A percentile compares a stretch with the other conserved stretches of the same genome.
Conservation (phyloP, 1,140 invertebrate genomes). For the Glossosoma conforme region DNA sequence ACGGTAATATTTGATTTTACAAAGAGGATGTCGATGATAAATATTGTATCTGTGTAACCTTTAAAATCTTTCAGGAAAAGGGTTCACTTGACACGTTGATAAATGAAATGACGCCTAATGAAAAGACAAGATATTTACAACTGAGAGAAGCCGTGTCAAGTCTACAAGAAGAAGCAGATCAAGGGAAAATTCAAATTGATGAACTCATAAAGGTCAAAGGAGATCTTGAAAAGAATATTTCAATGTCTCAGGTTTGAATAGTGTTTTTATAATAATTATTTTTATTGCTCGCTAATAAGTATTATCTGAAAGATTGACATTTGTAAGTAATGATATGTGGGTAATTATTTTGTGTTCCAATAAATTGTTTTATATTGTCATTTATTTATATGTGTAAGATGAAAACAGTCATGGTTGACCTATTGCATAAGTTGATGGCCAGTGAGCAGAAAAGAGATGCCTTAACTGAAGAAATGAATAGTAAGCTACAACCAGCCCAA, state of each 20-base stretch:
- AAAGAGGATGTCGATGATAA: no score
- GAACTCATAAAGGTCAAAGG: conserved; percentile 58
- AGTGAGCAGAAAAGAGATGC: conserved; percentile 62
- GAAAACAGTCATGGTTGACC: conserved; percentile 68
- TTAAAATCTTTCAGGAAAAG: conserved; percentile 44
- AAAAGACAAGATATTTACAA: conserved; percentile 55
- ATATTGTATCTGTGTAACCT: no score
- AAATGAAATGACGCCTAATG: conserved; percentile 55
- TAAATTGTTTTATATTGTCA: no score
- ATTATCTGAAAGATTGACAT: no score
- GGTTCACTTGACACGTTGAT: conserved; percentile 47
- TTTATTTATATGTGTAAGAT: no score
- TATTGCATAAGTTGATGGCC: conserved; percentile 65
- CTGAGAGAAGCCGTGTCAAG: conserved; percentile 53
- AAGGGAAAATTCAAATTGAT: conserved; percentile 57
- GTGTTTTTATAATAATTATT: no score
- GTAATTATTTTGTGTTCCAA: no score
- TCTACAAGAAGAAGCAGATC: conserved; percentile 58
- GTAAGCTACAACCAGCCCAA: conserved; percentile 66
- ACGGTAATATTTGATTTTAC: conserved; percentile 19
- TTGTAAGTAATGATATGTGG: no score
- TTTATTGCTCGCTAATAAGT: no score
- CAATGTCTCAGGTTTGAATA: conserved; percentile 59
- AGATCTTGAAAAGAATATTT: conserved; percentile 66
- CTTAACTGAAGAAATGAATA: conserved; percentile 64